Evolutionary conservation across 2,797 vertebrate species (phyloP).

Genomic region (Leptoclinus maculatus): DNA sequence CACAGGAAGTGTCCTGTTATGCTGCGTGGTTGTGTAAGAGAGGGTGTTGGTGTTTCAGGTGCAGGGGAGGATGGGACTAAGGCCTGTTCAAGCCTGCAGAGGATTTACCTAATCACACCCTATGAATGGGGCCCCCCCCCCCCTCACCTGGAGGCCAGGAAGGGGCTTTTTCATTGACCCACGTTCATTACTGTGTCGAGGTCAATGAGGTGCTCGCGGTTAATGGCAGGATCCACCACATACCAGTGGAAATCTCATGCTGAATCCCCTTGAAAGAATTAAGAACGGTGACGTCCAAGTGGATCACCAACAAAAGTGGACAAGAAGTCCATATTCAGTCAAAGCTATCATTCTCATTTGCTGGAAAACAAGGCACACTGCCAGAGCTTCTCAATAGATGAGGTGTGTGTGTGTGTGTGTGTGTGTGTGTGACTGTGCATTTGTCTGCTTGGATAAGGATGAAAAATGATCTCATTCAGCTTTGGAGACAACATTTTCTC

Average conservation of each 20-base stretch:
- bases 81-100: slow-evolving; percentile 74
- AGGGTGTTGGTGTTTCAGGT: slow-evolving; percentile 72
- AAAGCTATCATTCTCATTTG: neutral
- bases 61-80: slow-evolving; percentile 41
- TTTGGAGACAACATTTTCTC: slow-evolving; percentile 52
- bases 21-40: slow-evolving; percentile 59
- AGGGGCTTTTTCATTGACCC: slow-evolving; percentile 47
- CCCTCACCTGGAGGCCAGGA: slow-evolving; percentile 49
- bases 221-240: neutral
- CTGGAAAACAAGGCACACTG: neutral
- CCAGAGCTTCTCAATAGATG: neutral
- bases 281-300: neutral
- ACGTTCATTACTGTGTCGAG: slow-evolving; percentile 26
- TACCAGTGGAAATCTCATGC: neutral
- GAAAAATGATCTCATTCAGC: slow-evolving; percentile 42
- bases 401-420: slow-evolving; percentile 17
- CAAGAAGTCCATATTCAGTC: neutral
- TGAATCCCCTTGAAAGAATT: slow-evolving; percentile 8
- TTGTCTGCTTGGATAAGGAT: slow-evolving; percentile 29
- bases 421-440: slow-evolving; percentile 2
- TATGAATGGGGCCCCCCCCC: neutral
- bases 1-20: slow-evolving; percentile 74
- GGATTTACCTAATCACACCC: slow-evolving; percentile 53
- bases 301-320: neutral
- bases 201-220: slow-evolving; percentile 5